Conservation (phyloP, 1,140 invertebrate species). For the Vanessa atalanta region DNA sequence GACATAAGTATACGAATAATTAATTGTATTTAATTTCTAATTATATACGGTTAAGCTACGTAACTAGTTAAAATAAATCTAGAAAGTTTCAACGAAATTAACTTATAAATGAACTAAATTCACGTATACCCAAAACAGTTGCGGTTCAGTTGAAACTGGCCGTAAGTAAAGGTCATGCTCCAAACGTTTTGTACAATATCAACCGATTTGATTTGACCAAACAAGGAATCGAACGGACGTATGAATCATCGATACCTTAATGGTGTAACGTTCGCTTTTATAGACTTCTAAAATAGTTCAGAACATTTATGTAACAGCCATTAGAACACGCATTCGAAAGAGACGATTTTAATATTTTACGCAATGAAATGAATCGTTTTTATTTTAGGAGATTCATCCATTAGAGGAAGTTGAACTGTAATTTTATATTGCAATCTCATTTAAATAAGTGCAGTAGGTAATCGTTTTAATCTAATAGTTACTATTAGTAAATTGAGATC, state of each 20-base stretch:
- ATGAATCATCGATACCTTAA: conserved; percentile 54
- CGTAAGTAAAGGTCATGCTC: conserved; percentile 45
- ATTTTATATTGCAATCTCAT: no score
- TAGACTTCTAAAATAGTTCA: conserved; percentile 38
- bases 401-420: background rate
- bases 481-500: no score
- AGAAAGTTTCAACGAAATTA: no score
- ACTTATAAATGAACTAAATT: background rate
- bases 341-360: background rate
- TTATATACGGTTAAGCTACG: no score
- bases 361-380: background rate
- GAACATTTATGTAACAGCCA: conserved; percentile 29
- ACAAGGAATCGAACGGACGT: conserved; percentile 45
- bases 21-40: no score
- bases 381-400: background rate
- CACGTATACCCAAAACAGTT: background rate
- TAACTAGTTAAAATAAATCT: no score
- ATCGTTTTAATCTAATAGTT: no score
- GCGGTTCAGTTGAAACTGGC: conserved; percentile 20
- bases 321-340: conserved; percentile 2
- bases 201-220: conserved; percentile 59
- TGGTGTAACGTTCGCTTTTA: conserved; percentile 37
- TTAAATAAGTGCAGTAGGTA: no score
- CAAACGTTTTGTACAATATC: conserved; percentile 51
- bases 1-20: no score